Evolutionary conservation across 2,113 vertebrate genomes (phyloP).

Genomic region (Stercorarius parasiticus): DNA sequence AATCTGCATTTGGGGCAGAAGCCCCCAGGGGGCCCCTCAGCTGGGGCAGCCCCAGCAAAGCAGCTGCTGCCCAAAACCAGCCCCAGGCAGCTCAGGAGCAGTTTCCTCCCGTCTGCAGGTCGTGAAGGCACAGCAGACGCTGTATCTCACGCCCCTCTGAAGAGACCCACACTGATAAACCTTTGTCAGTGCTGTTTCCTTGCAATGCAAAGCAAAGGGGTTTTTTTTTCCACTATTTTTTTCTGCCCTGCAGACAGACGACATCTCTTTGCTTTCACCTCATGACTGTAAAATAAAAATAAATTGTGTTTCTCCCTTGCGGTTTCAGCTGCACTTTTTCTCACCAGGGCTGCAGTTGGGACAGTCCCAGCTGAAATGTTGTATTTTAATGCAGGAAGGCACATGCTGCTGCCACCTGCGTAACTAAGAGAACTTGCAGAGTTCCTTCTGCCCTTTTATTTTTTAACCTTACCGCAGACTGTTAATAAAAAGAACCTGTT

Average conservation of each 20-base stretch:
- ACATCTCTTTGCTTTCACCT: not conserved
- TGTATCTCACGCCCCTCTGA: not conserved
- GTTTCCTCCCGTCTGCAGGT: not conserved
- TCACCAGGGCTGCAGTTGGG: accelerated
- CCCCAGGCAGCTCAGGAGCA: not conserved
- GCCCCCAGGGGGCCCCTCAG: not conserved
- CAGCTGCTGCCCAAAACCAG: not conserved
- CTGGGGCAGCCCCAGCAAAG: not conserved
- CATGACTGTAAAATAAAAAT: not conserved
- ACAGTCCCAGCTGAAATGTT: not conserved
- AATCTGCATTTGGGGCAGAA: not conserved
- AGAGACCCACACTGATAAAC: not conserved
- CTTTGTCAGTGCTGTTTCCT: not conserved
- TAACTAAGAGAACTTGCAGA: not conserved
- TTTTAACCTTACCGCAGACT: not conserved
- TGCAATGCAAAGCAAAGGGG: not conserved
- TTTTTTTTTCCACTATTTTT: not conserved
- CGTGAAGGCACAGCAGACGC: not conserved
- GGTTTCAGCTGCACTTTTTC: not conserved
- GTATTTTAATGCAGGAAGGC: not conserved
- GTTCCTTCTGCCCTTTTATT: not conserved
- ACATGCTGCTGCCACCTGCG: not conserved
- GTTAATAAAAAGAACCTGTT: not conserved
- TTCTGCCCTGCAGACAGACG: not conserved
- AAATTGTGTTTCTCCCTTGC: not conserved